phyloP scores from a whole-genome alignment of 1,140 invertebrate species.

The Drosophila neocordata region DNA sequence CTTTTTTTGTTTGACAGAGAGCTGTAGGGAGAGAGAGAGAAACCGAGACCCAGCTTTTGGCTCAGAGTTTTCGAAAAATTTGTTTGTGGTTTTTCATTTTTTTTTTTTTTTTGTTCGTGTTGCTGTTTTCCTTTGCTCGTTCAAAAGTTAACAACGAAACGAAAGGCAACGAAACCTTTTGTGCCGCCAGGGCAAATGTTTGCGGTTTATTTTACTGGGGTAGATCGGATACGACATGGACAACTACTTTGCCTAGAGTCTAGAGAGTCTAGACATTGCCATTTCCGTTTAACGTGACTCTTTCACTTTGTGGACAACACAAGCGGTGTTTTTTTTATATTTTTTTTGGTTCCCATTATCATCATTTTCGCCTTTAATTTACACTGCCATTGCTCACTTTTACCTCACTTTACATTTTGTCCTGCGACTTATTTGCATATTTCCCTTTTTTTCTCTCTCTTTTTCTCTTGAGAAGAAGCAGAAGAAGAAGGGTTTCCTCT shows the following conservation, averaged over 20 bases:
- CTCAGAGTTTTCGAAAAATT: constrained; percentile 15
- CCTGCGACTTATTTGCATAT: constrained; percentile 60
- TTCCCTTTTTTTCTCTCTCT: constrained; percentile 35
- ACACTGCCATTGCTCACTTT: constrained; percentile 61
- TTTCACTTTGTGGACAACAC: constrained; percentile 28
- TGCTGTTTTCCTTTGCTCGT: background rate
- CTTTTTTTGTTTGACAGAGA: constrained; percentile 8
- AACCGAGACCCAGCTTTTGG: background rate
- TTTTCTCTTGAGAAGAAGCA: constrained; percentile 13
- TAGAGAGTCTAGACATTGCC: constrained; percentile 78
- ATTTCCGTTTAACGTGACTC: constrained; percentile 79
- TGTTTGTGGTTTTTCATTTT: constrained; percentile 19
- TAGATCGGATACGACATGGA: background rate
- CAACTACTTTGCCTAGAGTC: constrained; percentile 30
- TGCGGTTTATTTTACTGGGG: constrained; percentile 51
- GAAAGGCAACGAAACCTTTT: constrained; percentile 61
- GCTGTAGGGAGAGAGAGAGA: background rate
- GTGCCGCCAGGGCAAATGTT: constrained; percentile 63
- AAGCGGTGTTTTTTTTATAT: constrained; percentile 9
- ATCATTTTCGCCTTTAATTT: constrained; percentile 55
- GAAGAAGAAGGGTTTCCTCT: constrained; percentile 28
- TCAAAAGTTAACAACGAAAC: constrained; percentile 17
- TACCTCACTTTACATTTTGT: constrained; percentile 29
- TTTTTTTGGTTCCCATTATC: constrained; percentile 44
- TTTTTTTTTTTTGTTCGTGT: constrained; percentile 29